phyloP scores from a whole-genome alignment of 2,113 vertebrate species.

The Lycaon pictus region DNA sequence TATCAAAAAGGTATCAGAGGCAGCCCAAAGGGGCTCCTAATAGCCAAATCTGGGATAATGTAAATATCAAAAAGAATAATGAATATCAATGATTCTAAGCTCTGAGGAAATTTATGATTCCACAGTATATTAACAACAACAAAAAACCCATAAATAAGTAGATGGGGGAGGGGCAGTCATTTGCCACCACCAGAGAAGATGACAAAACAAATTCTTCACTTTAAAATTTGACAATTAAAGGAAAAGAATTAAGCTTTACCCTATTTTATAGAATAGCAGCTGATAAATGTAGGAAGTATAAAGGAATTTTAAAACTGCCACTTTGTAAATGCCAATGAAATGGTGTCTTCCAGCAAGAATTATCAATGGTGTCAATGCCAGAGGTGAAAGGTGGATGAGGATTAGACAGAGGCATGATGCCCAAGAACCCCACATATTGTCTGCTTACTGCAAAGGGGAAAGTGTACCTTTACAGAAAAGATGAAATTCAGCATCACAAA shows the following conservation, averaged over 20 bases:
- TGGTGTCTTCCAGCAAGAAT: neutral
- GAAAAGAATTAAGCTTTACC: neutral
- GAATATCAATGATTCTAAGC: neutral
- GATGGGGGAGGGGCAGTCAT: neutral
- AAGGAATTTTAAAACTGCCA: neutral
- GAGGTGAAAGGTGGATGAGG: neutral
- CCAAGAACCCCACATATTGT: neutral
- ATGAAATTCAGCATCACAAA: neutral
- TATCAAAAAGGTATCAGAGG: neutral
- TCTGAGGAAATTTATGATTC: neutral
- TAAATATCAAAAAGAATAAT: neutral
- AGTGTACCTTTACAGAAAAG: neutral
- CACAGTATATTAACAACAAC: neutral
- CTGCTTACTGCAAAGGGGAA: neutral
- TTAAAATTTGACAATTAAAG: slow-evolving; percentile 3
- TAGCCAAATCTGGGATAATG: neutral
- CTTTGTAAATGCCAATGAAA: neutral
- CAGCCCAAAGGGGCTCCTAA: neutral
- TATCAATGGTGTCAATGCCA: neutral
- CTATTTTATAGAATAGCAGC: neutral
- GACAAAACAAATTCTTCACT: neutral
- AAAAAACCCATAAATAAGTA: neutral
- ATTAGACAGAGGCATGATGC: neutral
- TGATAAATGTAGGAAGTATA: neutral
- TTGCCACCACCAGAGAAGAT: neutral